Percentiles rank a stretch among this genome's conserved stretches.
These are phyloP conservation scores for Homarus americanus DNA, from an alignment of 1,140 invertebrate species.

Conservation along the genomic window DNA sequence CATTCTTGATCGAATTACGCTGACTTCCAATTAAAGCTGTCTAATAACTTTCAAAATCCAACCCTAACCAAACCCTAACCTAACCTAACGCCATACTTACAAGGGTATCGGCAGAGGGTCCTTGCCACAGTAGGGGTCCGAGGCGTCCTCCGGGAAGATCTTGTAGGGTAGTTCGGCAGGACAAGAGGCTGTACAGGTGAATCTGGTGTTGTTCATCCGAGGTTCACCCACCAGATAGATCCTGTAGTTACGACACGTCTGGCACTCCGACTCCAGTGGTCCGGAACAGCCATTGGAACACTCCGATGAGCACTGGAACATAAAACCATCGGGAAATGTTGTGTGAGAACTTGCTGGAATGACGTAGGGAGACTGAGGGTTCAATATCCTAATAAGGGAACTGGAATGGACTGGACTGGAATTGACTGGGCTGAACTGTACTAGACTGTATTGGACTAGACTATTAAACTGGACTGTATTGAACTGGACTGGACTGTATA, in stretches of 20 bases:
- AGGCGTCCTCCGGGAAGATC: slow-evolving; percentile 84
- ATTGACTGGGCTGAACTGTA: no score
- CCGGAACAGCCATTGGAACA: slow-evolving; percentile 90
- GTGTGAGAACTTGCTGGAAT: no score
- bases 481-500: no score
- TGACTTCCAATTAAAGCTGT: no score
- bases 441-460: neutral
- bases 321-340: no score
- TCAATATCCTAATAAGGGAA: no score
- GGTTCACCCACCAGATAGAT: slow-evolving; percentile 83
- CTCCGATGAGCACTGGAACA: slow-evolving; percentile 88
- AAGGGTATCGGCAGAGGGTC: slow-evolving; percentile 78
- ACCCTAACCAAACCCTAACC: no score
- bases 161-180: slow-evolving; percentile 88
- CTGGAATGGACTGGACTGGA: no score
- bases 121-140: slow-evolving; percentile 89
- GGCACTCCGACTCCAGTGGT: slow-evolving; percentile 87
- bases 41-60: no score
- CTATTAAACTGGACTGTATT: neutral
- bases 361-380: no score
- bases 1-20: no score
- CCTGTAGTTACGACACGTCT: slow-evolving; percentile 91
- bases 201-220: slow-evolving; percentile 83
- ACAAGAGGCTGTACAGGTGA: slow-evolving; percentile 92
- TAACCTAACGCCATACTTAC: no score